phyloP scores from a whole-genome alignment of 2,888 invertebrate species.

The Cosmia pyralina region DNA sequence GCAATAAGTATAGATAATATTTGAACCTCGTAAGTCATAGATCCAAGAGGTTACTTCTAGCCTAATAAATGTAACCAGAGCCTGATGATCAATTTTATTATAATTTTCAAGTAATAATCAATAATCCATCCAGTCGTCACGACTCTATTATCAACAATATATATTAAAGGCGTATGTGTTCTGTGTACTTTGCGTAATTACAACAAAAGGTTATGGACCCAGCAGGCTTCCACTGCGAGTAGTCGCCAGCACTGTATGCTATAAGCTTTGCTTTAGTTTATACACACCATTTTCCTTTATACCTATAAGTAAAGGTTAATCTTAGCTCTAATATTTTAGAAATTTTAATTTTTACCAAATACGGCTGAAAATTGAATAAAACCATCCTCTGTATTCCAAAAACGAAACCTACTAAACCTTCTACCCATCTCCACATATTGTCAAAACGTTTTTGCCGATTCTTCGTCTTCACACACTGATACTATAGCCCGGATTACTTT shows the following conservation, averaged over 20 bases:
- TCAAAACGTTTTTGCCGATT: conserved; percentile 52
- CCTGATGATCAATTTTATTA: no score
- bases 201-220: no score
- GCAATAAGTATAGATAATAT: background rate
- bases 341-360: background rate
- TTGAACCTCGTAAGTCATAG: background rate
- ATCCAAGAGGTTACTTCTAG: background rate
- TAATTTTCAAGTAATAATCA: no score
- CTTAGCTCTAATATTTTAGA: background rate
- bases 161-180: no score
- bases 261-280: no score
- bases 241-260: no score
- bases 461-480: conserved; percentile 37
- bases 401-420: conserved; percentile 8
- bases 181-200: no score
- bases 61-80: background rate
- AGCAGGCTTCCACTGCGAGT: no score
- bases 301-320: no score
- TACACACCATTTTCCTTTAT: no score
- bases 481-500: conserved; percentile 54
- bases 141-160: no score
- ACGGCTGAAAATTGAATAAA: background rate
- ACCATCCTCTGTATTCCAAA: conserved; percentile 1
- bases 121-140: background rate
- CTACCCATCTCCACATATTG: background rate